These are phyloP conservation scores for Paraescarpia echinospica DNA, from an alignment of 1,140 invertebrate species.

Conservation along the genomic window DNA sequence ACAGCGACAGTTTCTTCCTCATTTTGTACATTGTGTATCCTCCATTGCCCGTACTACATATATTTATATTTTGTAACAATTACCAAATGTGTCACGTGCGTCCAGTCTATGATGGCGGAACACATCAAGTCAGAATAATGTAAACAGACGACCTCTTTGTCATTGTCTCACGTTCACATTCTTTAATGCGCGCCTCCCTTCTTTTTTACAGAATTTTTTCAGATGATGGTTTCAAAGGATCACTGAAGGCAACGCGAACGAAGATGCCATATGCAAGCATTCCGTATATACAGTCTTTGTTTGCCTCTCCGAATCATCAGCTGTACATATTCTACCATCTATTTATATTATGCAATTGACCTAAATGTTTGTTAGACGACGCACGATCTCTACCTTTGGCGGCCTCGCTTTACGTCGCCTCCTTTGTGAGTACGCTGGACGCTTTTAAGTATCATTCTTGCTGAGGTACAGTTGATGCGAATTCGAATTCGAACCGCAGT, in stretches of 20 bases:
- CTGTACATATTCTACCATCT: neutral
- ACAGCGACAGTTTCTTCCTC: too few species aligned
- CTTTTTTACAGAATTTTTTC: neutral
- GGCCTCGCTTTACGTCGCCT: neutral
- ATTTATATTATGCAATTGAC: conserved; percentile 6
- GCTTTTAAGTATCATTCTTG: neutral
- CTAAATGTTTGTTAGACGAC: neutral
- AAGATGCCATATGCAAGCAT: neutral
- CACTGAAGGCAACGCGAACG: neutral
- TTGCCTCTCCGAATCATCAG: neutral
- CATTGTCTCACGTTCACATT: neutral
- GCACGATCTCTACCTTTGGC: neutral
- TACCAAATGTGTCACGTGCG: neutral
- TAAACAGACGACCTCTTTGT: neutral
- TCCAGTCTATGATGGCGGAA: neutral
- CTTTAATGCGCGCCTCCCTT: neutral
- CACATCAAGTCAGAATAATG: neutral
- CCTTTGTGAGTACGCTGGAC: neutral
- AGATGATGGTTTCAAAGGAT: neutral
- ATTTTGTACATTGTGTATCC: too few species aligned
- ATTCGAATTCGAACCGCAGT: neutral
- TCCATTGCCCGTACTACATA: too few species aligned
- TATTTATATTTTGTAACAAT: too few species aligned
- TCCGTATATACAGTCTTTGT: conserved; percentile 1
- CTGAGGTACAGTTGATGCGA: neutral